These are phyloP conservation scores for Branchinecta lindahli DNA, from an alignment of 1,140 invertebrate genomes.

Conservation along the genomic window DNA sequence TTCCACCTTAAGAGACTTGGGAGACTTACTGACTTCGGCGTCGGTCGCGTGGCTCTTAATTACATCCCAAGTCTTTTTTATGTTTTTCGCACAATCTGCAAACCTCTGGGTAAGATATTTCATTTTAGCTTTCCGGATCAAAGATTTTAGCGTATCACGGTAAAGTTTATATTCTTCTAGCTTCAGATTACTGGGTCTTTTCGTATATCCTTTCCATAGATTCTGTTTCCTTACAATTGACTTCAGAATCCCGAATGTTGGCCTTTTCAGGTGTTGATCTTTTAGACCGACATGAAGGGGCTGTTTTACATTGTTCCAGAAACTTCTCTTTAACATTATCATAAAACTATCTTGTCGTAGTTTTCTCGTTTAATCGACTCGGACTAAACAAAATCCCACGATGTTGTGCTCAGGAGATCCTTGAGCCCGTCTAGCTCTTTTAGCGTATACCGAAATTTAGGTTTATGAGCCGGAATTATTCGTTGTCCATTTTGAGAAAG, in stretches of 20 bases:
- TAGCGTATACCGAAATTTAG: neutral
- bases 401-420: neutral
- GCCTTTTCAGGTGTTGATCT: neutral
- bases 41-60: neutral
- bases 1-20: constrained; percentile 1
- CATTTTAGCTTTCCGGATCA: constrained; percentile 1
- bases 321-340: constrained; percentile 6
- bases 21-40: neutral
- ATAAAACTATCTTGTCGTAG: constrained; percentile 6
- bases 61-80: constrained; percentile 5
- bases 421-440: neutral
- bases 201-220: neutral
- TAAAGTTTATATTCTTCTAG: neutral
- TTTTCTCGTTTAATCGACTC: neutral
- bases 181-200: neutral
- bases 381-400: neutral
- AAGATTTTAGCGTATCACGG: neutral
- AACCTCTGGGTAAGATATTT: constrained; percentile 6
- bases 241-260: constrained; percentile 4
- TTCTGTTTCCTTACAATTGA: constrained; percentile 1
- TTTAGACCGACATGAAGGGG: neutral
- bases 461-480: neutral
- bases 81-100: neutral
- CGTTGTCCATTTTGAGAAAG: neutral
- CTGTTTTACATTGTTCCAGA: neutral